Conservation (phyloP, 2,888 invertebrate species). For the Balanococcus diminutus region DNA sequence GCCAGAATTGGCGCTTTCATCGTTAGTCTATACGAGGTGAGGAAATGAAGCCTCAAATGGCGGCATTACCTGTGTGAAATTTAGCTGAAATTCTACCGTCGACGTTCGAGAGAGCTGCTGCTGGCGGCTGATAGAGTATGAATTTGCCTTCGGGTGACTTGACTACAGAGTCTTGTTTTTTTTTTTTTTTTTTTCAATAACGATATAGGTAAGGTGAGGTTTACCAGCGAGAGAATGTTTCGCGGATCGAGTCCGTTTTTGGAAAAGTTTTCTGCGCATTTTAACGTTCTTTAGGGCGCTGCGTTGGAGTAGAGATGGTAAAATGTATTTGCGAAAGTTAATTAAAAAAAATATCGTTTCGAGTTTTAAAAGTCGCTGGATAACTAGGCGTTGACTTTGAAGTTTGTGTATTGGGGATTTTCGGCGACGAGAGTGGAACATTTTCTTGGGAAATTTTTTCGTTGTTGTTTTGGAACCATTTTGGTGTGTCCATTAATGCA, state of each 20-base stretch:
- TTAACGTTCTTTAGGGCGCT: not conserved
- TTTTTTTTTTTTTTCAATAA: no score
- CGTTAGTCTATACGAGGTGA: not conserved
- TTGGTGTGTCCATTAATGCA: no score
- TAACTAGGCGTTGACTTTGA: not conserved
- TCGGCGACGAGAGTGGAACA: no score
- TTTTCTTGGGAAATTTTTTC: no score
- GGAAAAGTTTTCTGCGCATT: not conserved
- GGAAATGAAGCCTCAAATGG: slow-evolving; percentile 14
- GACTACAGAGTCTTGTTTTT: no score
- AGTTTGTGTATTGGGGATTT: not conserved
- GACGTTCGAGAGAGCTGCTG: not conserved
- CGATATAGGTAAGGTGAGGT: not conserved
- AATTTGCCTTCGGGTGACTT: no score
- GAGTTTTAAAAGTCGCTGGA: not conserved
- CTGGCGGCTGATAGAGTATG: not conserved
- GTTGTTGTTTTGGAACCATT: no score
- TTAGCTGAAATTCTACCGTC: not conserved
- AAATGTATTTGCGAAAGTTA: slow-evolving; percentile 8
- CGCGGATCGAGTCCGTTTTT: not conserved
- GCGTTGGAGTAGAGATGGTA: not conserved
- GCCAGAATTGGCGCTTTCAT: slow-evolving; percentile 7
- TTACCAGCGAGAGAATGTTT: not conserved
- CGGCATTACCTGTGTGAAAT: not conserved
- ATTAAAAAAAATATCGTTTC: not conserved